Base-by-base conservation (phyloP, 2,113 vertebrate species). In the Varanus komodoensis region DNA sequence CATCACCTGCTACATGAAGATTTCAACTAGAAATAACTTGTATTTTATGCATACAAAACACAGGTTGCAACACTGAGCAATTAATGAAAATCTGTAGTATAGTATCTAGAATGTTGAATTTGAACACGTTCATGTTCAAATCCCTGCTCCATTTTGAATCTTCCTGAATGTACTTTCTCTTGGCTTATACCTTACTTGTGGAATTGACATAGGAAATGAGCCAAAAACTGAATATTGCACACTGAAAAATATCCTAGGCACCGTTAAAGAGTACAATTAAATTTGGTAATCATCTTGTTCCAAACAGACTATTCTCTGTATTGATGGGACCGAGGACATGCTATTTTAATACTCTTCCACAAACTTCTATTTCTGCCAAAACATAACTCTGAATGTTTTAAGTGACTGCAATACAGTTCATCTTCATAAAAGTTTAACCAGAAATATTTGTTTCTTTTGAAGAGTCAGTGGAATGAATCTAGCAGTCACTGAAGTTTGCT, bases 311-410 rank as follows among this genome's bases (percentile, higher is more conserved):
- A 25, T 73, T 86, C 48, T 52, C 5, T 6, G 69, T 57, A 15
- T 0, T 0, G 0, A 0, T 57, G 52, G 3, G 0, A 68, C 29
- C 0, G 6, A 44, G 78, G 44, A 15, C n/a, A 69, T 44, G 38
- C 17, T 71, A 75, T 34, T 84, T 0, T 1, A 14, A 9, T 0
- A 1, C 25, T 73, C 0, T 50, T 44, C 5, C 1, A 1, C 57
- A 74, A 82, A n/a, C 7, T 48, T 82, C 3, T 0, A 5, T 78
- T 82, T 83, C 34, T 77, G 3, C 61, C 78, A 67, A 84, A 83
- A 44, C 38, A 44, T 44, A 44, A 14, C 11, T 15, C 12, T 9
- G 8, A 67, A 12, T 77, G 14, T 61, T 68, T 78, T 38, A 25
- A 50, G 52, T 71, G 32, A 21, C 48, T 52, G 32, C 38, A 64